Conservation (phyloP, 1,140 invertebrate genomes). For the Lepidurus apus region DNA sequence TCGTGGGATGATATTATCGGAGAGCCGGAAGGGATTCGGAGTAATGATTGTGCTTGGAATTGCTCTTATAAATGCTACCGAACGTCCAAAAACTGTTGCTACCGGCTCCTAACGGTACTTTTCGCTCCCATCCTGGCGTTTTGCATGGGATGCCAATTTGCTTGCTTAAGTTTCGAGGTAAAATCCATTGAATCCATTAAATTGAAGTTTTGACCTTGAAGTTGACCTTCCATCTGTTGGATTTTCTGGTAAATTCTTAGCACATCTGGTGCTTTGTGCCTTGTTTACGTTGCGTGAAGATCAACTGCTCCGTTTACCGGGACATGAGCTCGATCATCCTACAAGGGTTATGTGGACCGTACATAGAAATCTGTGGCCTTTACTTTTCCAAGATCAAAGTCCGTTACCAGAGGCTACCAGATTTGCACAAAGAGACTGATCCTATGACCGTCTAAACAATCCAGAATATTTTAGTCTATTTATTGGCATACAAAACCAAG, state of each 20-base stretch:
- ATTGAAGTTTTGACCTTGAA: conserved; percentile 1
- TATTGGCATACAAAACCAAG: neutral
- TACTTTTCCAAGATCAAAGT: conserved; percentile 59
- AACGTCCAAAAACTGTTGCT: conserved; percentile 61
- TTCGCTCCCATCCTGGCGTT: conserved; percentile 61
- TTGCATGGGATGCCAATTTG: conserved; percentile 63
- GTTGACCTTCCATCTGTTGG: neutral
- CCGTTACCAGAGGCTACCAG: conserved; percentile 50
- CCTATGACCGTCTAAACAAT: conserved; percentile 27
- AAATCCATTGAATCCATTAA: conserved; percentile 35
- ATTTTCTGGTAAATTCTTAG: conserved; percentile 42
- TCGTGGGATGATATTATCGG: conserved; percentile 71
- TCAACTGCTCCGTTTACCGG: conserved; percentile 57
- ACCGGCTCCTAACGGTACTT: conserved; percentile 60
- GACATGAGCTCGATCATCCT: conserved; percentile 53
- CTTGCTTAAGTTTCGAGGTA: conserved; percentile 66
- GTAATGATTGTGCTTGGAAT: conserved; percentile 68
- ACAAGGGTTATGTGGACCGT: conserved; percentile 57
- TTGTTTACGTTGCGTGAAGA: conserved; percentile 58
- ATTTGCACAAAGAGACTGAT: conserved; percentile 32
- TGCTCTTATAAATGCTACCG: conserved; percentile 63
- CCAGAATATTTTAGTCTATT: neutral
- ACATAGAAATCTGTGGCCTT: conserved; percentile 57
- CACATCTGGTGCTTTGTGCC: conserved; percentile 67
- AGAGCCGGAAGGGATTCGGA: conserved; percentile 65